phyloP scores from a whole-genome alignment of 2,888 invertebrate genomes.

The Cremastinae sp. region DNA sequence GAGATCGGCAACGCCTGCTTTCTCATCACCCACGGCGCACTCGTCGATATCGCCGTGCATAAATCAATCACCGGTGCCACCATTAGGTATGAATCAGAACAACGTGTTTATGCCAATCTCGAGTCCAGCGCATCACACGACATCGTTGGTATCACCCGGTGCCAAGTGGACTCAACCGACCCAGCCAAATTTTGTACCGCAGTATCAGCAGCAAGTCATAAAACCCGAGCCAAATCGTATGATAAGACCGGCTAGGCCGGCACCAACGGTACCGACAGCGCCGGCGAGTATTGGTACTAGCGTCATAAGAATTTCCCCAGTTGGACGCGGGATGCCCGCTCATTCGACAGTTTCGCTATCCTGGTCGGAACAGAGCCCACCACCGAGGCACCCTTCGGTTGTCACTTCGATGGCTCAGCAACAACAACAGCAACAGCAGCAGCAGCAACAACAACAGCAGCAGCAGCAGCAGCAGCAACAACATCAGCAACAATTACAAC shows the following conservation, averaged over 20 bases:
- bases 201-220: constrained; percentile 79
- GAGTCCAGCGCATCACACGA: constrained; percentile 83
- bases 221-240: constrained; percentile 85
- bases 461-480: constrained; percentile 73
- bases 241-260: constrained; percentile 83
- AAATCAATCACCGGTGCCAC: constrained; percentile 85
- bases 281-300: constrained; percentile 83
- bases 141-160: constrained; percentile 74
- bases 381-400: constrained; percentile 76
- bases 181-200: constrained; percentile 80
- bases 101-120: constrained; percentile 94
- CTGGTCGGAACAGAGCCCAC: constrained; percentile 77
- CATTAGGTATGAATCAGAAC: constrained; percentile 88
- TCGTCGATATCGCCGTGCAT: constrained; percentile 85
- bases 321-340: constrained; percentile 75
- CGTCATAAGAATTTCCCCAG: constrained; percentile 92
- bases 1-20: constrained; percentile 95
- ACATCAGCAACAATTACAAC: constrained; percentile 73
- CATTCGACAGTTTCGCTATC: constrained; percentile 69
- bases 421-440: constrained; percentile 75
- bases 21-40: constrained; percentile 88
- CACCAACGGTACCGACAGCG: constrained; percentile 74
- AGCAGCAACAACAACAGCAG: constrained; percentile 72
- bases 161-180: constrained; percentile 79
- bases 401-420: constrained; percentile 77